phyloP scores from a whole-genome alignment of 2,797 vertebrate genomes.

The Pipistrellus pipistrellus region DNA sequence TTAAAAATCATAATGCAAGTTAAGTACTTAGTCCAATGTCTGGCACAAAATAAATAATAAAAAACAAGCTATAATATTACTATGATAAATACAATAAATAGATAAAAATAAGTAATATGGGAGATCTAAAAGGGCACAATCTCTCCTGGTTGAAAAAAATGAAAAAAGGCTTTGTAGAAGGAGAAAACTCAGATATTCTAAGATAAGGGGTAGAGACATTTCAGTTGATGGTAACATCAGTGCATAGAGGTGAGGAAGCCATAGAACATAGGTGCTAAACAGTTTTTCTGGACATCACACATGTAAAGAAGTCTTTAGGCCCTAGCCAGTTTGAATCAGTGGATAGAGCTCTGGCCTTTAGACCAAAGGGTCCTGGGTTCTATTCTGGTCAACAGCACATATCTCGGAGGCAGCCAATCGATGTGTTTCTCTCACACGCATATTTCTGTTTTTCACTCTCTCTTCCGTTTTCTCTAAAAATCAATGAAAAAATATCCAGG shows the following conservation, averaged over 20 bases:
- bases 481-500: no score
- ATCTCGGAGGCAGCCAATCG: no score
- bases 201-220: not conserved
- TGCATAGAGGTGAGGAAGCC: not conserved
- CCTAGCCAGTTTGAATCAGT: no score
- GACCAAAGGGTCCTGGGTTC: no score
- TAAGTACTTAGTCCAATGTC: conserved; percentile 50
- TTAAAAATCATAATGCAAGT: conserved; percentile 30
- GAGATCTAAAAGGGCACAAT: conserved; percentile 26
- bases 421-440: no score
- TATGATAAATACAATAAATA: conserved; percentile 30
- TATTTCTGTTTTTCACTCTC: no score
- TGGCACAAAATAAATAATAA: not conserved
- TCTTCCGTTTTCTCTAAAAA: no score
- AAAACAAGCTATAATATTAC: not conserved
- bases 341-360: no score
- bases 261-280: not conserved
- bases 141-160: not conserved
- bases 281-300: not conserved
- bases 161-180: not conserved
- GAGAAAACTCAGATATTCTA: conserved; percentile 30
- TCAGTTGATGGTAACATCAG: not conserved
- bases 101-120: not conserved
- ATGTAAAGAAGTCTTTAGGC: not conserved
- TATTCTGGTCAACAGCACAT: no score